A percentile compares a stretch with the other conserved stretches of the same genome.
phyloP scores from a whole-genome alignment of 2,888 invertebrate genomes.

The Mythimna pallens region DNA sequence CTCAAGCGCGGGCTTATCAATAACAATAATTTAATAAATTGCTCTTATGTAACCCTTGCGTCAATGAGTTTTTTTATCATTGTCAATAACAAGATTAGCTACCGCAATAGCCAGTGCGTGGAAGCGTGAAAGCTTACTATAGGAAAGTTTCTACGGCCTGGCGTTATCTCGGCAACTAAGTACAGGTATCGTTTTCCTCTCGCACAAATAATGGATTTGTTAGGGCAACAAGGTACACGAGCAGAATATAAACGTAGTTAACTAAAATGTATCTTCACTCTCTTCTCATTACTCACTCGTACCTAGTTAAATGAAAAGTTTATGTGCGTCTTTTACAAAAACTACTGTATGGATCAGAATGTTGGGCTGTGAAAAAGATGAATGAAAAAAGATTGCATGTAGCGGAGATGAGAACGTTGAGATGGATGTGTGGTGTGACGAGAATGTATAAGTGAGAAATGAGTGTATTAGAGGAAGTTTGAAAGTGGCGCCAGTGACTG shows the following conservation, averaged over 20 bases:
- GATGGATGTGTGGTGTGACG: too few species aligned
- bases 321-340: constrained; percentile 10
- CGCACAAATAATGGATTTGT: constrained; percentile 13
- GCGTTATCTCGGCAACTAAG: constrained; percentile 13
- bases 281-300: neutral
- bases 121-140: constrained; percentile 15
- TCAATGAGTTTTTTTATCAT: constrained; percentile 22
- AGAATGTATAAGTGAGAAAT: too few species aligned
- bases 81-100: constrained; percentile 6
- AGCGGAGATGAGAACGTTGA: too few species aligned
- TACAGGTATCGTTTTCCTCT: constrained; percentile 43
- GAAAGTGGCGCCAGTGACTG: too few species aligned
- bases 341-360: neutral
- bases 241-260: neutral
- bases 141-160: constrained; percentile 40
- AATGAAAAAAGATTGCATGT: too few species aligned
- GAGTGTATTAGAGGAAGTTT: too few species aligned
- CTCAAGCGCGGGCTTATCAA: too few species aligned
- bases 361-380: neutral
- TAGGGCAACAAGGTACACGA: constrained; percentile 20
- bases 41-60: neutral
- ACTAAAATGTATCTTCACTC: too few species aligned
- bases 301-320: neutral
- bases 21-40: too few species aligned
- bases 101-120: constrained; percentile 4